Base-by-base conservation (phyloP, 2,888 invertebrate species). In the Clistopyga incitator region DNA sequence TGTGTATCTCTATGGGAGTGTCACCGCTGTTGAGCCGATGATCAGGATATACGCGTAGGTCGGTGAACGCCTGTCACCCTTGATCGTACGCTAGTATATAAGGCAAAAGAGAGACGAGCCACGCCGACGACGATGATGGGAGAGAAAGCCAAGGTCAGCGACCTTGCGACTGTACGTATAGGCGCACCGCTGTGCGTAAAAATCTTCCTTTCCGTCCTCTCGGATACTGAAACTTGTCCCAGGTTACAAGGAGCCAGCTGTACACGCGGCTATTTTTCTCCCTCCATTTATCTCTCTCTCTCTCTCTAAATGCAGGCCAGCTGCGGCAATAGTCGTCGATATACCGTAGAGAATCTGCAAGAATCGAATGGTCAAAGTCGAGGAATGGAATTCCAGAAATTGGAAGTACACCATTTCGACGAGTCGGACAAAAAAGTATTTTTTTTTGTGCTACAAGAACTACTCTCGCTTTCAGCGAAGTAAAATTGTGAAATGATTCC, bases 141-240 rank as follows among this genome's bases (percentile, higher is more conserved):
- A 77, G 85, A 86, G 86, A 86, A 86, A 86, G 86, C 83, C 85
- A 85, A 86, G 85, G 79, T 86, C 76, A 78, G 59, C 82, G 85
- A 86, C 84, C 86, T 81, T 84, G 80, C 77, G 71, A 59, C 77
- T 75, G 25, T 59, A 67, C 42, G 25, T 47, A 38, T 18, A 71
- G 65, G 42, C 52, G 61, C 47, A 29, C 70, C 29, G 56, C 54
- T 50, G 59, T 18, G 81, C 67, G 50, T 59, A 77, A 80, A 80
- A 76, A 80, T 80, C 77, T 74, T 77, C 78, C 54, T 82, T 76
- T 64, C 65, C 47, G 34, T 61, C 75, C 65, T 67, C 18, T 61
- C 61, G 20, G 82, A 83, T 56, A 67, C 13, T 59, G 71, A 59
- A 71, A 76, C 76, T 79, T 65, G 84, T 84, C 78, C 75, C 75